A percentile compares a stretch with the other conserved stretches of the same genome.
Evolutionary conservation across 2,113 vertebrate species (phyloP).

Genomic region (Aramus guarauna): DNA sequence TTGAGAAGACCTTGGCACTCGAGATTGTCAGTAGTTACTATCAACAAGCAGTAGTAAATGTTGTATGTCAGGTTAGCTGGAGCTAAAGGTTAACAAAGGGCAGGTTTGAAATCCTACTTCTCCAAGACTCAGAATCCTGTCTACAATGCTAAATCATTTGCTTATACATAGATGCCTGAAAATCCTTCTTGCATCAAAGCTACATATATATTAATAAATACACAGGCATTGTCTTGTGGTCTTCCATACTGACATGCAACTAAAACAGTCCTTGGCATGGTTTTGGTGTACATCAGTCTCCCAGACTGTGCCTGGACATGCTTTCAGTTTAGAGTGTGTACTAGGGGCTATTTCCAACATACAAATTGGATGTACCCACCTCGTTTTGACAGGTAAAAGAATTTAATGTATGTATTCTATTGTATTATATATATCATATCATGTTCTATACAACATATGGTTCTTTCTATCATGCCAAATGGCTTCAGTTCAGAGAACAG

Average conservation of each 20-base stretch:
- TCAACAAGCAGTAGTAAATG: neutral
- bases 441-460: neutral
- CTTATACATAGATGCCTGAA: neutral
- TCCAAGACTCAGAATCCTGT: neutral
- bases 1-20: neutral
- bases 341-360: neutral
- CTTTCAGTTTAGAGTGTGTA: neutral
- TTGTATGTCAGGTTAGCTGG: neutral
- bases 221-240: neutral
- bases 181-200: neutral
- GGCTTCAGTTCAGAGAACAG: neutral
- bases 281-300: neutral
- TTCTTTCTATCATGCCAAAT: neutral
- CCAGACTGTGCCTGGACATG: neutral
- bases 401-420: neutral
- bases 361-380: neutral
- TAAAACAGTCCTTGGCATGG: neutral
- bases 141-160: neutral
- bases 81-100: neutral
- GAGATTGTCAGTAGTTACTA: neutral
- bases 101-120: neutral
- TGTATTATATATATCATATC: neutral
- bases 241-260: neutral
- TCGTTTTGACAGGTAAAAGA: neutral
- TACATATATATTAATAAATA: neutral